These are phyloP conservation scores for Eulithis testata DNA, from an alignment of 2,888 invertebrate species.

Conservation along the genomic window DNA sequence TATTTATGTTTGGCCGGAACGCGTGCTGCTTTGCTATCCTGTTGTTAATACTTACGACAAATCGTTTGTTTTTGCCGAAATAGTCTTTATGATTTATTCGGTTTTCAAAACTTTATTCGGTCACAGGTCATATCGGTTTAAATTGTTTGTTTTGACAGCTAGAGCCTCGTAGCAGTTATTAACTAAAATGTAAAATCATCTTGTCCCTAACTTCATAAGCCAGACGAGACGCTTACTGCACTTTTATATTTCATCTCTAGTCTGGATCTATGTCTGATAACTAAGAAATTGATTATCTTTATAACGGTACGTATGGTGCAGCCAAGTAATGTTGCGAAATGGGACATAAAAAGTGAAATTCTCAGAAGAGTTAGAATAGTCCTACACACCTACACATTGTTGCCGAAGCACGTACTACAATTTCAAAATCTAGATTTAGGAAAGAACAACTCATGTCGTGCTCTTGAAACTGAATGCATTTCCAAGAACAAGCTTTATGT, in stretches of 20 bases:
- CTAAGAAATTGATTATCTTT: slow-evolving; percentile 41
- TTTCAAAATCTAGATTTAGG: slow-evolving; percentile 73
- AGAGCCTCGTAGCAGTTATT: neutral
- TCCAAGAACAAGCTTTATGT: slow-evolving; percentile 60
- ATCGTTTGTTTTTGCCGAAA: slow-evolving; percentile 57
- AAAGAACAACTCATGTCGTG: slow-evolving; percentile 57
- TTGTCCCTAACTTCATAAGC: slow-evolving; percentile 21
- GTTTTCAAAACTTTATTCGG: slow-evolving; percentile 32
- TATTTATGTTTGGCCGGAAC: slow-evolving; percentile 69
- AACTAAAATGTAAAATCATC: slow-evolving; percentile 16
- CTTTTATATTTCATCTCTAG: slow-evolving; percentile 28
- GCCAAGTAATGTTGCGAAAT: slow-evolving; percentile 50
- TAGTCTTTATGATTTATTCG: slow-evolving; percentile 50
- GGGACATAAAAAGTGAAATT: slow-evolving; percentile 49
- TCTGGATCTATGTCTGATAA: slow-evolving; percentile 41
- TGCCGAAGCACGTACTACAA: slow-evolving; percentile 69
- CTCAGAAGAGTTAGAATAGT: slow-evolving; percentile 55
- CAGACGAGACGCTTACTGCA: slow-evolving; percentile 19
- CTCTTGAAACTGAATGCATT: slow-evolving; percentile 69
- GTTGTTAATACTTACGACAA: slow-evolving; percentile 64
- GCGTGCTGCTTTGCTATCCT: slow-evolving; percentile 57
- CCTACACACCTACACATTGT: slow-evolving; percentile 58
- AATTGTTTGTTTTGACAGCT: slow-evolving; percentile 12
- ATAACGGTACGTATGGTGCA: slow-evolving; percentile 35
- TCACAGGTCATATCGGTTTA: slow-evolving; percentile 11